Evolutionary conservation across 1,140 invertebrate genomes (phyloP).

Genomic region (Tribolium castaneum): DNA sequence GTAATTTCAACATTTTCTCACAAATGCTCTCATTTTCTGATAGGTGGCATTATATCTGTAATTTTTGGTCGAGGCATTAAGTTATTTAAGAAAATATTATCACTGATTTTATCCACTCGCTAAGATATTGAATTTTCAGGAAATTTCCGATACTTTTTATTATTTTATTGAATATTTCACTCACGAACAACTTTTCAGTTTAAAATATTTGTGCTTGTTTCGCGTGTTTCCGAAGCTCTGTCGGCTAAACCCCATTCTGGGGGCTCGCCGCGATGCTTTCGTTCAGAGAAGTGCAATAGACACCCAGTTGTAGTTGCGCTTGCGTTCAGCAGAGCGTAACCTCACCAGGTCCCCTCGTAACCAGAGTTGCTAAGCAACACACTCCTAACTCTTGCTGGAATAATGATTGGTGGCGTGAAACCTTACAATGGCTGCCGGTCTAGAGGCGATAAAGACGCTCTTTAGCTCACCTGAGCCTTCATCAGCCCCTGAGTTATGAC

Average conservation of each 20-base stretch:
- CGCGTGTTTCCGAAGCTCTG: not conserved
- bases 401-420: constrained; percentile 57
- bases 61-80: too few relatives aligned
- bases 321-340: constrained; percentile 45
- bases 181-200: too few relatives aligned
- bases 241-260: not conserved
- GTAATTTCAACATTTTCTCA: too few relatives aligned
- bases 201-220: too few relatives aligned
- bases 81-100: too few relatives aligned
- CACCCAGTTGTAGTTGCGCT: constrained; percentile 41
- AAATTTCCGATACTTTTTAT: too few relatives aligned
- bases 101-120: too few relatives aligned
- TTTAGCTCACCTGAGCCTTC: constrained; percentile 44
- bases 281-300: constrained; percentile 11
- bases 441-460: constrained; percentile 53
- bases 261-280: not conserved
- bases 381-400: constrained; percentile 56
- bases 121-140: too few relatives aligned
- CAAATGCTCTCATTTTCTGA: too few relatives aligned
- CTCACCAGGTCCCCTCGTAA: constrained; percentile 36
- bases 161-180: too few relatives aligned
- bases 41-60: too few relatives aligned
- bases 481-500: constrained; percentile 18
- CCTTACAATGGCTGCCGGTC: constrained; percentile 56
- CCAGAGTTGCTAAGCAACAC: constrained; percentile 56